These are phyloP conservation scores for Labia minor DNA, from an alignment of 2,888 invertebrate genomes.

Conservation along the genomic window DNA sequence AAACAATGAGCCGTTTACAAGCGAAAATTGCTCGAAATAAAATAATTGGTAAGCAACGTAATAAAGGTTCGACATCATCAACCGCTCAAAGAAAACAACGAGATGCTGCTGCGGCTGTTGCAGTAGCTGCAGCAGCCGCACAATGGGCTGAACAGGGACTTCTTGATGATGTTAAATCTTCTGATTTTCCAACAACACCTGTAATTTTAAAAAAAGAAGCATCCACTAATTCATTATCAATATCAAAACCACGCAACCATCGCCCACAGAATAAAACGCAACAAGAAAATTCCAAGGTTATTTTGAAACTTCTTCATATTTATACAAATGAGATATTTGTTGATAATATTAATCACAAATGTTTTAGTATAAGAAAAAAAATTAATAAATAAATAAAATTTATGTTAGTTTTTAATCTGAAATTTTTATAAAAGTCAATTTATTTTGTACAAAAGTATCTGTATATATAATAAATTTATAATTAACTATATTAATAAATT, in stretches of 20 bases:
- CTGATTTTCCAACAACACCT: background rate
- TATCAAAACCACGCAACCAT: background rate
- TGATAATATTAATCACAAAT: too few species aligned
- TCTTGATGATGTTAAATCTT: background rate
- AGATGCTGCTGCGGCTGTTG: background rate
- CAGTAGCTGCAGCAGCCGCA: background rate
- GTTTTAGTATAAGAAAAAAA: too few species aligned
- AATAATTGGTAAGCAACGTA: constrained; percentile 29
- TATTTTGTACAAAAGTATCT: too few species aligned
- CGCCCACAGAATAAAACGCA: background rate
- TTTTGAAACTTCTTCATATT: too few species aligned
- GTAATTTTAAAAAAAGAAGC: background rate
- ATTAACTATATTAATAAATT: too few species aligned
- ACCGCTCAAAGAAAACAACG: constrained; percentile 14
- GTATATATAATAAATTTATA: too few species aligned
- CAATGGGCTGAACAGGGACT: constrained; percentile 8
- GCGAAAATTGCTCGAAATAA: constrained; percentile 30
- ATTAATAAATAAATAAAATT: too few species aligned
- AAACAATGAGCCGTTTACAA: constrained; percentile 29
- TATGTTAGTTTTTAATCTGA: too few species aligned
- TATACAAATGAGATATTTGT: too few species aligned
- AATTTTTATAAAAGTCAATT: too few species aligned
- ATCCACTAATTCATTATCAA: background rate
- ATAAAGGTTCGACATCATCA: constrained; percentile 22
- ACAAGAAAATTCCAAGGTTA: background rate